A percentile compares a stretch with the other conserved stretches of the same genome.
Conservation (phyloP, 2,113 vertebrate species). For the Echinops telfairi region DNA sequence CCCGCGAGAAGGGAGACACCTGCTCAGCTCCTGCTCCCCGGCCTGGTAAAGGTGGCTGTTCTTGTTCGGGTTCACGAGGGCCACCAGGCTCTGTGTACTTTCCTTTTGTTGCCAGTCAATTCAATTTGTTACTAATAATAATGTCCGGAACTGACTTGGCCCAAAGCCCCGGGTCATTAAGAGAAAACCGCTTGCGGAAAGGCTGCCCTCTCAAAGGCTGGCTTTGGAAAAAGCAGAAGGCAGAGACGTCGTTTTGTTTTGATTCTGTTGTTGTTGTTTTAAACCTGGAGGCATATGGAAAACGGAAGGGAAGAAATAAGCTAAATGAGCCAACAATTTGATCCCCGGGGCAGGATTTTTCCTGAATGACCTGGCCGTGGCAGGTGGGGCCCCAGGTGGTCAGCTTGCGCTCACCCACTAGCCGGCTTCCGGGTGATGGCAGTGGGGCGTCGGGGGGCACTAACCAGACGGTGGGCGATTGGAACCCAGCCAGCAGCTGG, state of each 20-base stretch:
- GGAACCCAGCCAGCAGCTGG: neutral
- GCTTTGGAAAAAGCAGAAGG: neutral
- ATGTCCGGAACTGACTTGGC: conserved; percentile 63
- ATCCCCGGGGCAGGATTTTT: neutral
- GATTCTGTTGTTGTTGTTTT: neutral
- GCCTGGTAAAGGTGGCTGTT: conserved; percentile 58
- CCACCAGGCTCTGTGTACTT: conserved; percentile 72
- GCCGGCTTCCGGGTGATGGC: too few species aligned
- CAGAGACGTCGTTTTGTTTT: too few species aligned
- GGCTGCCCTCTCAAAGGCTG: neutral
- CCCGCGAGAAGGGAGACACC: conserved; percentile 83
- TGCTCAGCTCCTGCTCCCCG: conserved; percentile 73
- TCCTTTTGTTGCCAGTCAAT: conserved; percentile 78
- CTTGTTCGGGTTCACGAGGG: conserved; percentile 60
- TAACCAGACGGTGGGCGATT: neutral
- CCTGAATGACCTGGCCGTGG: neutral
- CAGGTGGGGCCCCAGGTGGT: too few species aligned
- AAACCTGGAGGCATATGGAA: neutral
- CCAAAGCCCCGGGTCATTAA: neutral
- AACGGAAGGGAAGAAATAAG: neutral
- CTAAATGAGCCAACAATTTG: neutral
- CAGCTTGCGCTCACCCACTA: too few species aligned
- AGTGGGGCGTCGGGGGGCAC: neutral
- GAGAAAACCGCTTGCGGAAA: neutral
- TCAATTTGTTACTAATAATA: conserved; percentile 79